Evolutionary conservation across 2,113 vertebrate species (phyloP).

Genomic region (Oryzias curvinotus): DNA sequence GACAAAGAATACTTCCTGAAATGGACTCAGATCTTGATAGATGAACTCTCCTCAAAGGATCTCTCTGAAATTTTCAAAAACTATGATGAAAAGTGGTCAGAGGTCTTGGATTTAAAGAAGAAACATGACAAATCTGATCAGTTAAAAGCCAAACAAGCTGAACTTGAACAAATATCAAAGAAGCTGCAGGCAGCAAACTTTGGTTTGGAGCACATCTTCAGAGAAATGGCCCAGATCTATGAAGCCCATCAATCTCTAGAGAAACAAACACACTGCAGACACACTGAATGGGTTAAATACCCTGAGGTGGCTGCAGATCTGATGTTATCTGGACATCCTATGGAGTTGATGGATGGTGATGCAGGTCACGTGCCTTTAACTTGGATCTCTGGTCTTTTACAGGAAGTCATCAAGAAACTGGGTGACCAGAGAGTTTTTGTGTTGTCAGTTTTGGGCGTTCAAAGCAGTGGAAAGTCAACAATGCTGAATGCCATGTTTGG

Average conservation of each 20-base stretch:
- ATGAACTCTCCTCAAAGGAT: constrained; percentile 40
- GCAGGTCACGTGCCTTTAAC: constrained; percentile 76
- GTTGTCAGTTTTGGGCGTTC: constrained; percentile 77
- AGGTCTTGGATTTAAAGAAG: constrained; percentile 52
- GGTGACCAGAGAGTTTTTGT: constrained; percentile 78
- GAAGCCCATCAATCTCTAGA: constrained; percentile 63
- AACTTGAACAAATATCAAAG: constrained; percentile 58
- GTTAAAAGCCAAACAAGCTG: constrained; percentile 3
- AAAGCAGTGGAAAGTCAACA: constrained; percentile 81
- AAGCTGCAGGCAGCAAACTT: constrained; percentile 59
- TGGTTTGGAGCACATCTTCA: constrained; percentile 77
- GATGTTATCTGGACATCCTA: constrained; percentile 75
- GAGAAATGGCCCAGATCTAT: constrained; percentile 79
- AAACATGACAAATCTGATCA: constrained; percentile 22
- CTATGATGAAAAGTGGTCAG: constrained; percentile 58
- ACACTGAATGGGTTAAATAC: constrained; percentile 5
- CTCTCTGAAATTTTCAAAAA: constrained; percentile 47
- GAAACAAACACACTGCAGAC: not conserved
- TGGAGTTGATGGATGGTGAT: constrained; percentile 85
- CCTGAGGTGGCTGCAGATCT: constrained; percentile 75
- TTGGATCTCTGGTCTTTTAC: constrained; percentile 78
- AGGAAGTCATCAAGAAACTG: constrained; percentile 71
- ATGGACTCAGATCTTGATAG: constrained; percentile 63
- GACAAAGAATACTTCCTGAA: constrained; percentile 71
- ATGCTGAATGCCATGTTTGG: constrained; percentile 71